Conservation (phyloP, 2,113 vertebrate species). For the Sinocyclocheilus grahami region DNA sequence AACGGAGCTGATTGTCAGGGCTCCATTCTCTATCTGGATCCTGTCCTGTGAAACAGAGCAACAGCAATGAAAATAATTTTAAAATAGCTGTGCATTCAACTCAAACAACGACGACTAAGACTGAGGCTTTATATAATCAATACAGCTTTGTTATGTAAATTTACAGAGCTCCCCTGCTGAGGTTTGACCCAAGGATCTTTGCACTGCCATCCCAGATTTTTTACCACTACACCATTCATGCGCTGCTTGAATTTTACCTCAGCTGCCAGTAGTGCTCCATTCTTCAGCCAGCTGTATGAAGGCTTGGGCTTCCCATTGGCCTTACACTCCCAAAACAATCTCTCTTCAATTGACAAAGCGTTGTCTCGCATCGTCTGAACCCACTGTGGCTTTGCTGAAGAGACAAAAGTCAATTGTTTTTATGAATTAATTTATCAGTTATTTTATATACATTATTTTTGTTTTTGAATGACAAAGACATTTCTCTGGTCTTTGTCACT, state of each 20-base stretch:
- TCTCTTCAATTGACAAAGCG: constrained; percentile 85
- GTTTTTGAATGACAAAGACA: constrained; percentile 2
- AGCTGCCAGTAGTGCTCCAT: constrained; percentile 80
- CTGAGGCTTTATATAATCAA: constrained; percentile 5
- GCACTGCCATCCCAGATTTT: background rate
- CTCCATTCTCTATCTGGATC: constrained; percentile 87
- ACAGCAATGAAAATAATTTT: constrained; percentile 53
- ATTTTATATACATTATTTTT: too few species aligned
- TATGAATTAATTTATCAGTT: background rate
- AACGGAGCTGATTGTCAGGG: constrained; percentile 83
- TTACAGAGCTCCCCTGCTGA: background rate
- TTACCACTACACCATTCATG: background rate
- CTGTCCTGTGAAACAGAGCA: constrained; percentile 83
- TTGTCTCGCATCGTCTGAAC: constrained; percentile 84
- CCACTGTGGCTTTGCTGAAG: constrained; percentile 92
- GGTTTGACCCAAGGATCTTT: background rate
- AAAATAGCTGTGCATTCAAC: constrained; percentile 6
- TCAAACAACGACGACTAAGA: background rate
- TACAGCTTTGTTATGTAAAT: background rate
- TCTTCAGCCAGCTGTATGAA: constrained; percentile 89
- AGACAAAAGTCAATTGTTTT: constrained; percentile 50
- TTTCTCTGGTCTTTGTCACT: constrained; percentile 6
- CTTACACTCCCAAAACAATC: constrained; percentile 86
- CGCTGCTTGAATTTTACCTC: constrained; percentile 75
- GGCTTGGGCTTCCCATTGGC: constrained; percentile 91